phyloP scores from a whole-genome alignment of 1,140 invertebrate species.

The Maniola jurtina region DNA sequence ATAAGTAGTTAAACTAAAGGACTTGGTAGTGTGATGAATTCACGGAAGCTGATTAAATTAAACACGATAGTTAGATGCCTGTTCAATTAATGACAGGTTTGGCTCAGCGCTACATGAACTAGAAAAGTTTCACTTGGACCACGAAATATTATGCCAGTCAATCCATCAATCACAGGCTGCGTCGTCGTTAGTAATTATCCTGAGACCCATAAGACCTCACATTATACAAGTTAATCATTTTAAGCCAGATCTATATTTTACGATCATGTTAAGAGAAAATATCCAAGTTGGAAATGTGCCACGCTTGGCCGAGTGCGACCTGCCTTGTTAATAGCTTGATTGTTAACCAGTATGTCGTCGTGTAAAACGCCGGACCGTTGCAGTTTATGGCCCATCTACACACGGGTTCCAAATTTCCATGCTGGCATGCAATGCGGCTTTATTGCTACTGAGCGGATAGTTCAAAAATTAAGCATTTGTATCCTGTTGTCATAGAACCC shows the following conservation, averaged over 20 bases:
- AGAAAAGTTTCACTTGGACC: too few relatives aligned
- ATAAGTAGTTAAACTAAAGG: too few relatives aligned
- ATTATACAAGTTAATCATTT: neutral
- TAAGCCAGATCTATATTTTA: conserved; percentile 1
- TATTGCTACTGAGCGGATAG: neutral
- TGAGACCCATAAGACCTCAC: too few relatives aligned
- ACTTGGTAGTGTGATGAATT: too few relatives aligned
- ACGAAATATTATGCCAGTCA: too few relatives aligned
- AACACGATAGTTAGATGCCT: too few relatives aligned
- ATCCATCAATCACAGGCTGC: too few relatives aligned
- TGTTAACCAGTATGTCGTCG: conserved; percentile 33
- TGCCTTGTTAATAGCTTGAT: conserved; percentile 35
- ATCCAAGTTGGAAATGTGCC: conserved; percentile 34
- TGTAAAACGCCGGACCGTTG: conserved; percentile 26
- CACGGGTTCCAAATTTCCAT: conserved; percentile 3
- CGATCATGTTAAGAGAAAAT: conserved; percentile 19
- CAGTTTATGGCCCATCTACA: conserved; percentile 15
- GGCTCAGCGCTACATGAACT: too few relatives aligned
- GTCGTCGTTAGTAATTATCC: too few relatives aligned
- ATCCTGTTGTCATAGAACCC: neutral
- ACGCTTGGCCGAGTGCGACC: conserved; percentile 30
- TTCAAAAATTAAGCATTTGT: neutral
- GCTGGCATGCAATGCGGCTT: neutral
- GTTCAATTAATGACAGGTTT: too few relatives aligned
- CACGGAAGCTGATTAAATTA: too few relatives aligned